Evolutionary conservation across 2,113 vertebrate species (phyloP).

Genomic region (Aleadryas rufinucha): DNA sequence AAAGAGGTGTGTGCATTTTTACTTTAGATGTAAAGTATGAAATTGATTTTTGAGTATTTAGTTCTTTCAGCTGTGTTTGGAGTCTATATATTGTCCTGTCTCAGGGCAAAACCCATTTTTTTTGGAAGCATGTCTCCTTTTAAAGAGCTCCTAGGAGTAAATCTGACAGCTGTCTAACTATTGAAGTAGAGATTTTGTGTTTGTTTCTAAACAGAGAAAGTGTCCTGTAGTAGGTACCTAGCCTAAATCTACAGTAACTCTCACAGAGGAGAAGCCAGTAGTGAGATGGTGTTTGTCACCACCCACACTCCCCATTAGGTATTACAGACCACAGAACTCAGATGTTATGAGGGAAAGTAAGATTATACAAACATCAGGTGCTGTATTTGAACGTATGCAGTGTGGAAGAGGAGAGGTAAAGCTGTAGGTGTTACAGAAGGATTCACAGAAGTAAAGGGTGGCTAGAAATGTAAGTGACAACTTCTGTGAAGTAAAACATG

Average conservation of each 20-base stretch:
- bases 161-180: neutral
- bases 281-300: neutral
- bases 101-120: neutral
- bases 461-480: neutral
- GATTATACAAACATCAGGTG: neutral
- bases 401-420: neutral
- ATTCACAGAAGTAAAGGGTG: neutral
- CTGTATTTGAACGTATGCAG: neutral
- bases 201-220: neutral
- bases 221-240: neutral
- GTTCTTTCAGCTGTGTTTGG: neutral
- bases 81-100: neutral
- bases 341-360: neutral
- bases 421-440: neutral
- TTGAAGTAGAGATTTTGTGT: neutral
- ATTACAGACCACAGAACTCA: neutral
- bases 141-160: neutral
- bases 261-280: neutral
- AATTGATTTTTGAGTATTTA: neutral
- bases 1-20: neutral
- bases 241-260: neutral
- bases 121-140: neutral
- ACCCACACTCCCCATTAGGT: fast-evolving
- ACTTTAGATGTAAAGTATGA: neutral
- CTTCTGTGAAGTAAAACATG: neutral